A percentile compares a stretch with the other conserved stretches of the same genome.
Conservation (phyloP, 2,113 vertebrate species). For the Macroglossus sobrinus region DNA sequence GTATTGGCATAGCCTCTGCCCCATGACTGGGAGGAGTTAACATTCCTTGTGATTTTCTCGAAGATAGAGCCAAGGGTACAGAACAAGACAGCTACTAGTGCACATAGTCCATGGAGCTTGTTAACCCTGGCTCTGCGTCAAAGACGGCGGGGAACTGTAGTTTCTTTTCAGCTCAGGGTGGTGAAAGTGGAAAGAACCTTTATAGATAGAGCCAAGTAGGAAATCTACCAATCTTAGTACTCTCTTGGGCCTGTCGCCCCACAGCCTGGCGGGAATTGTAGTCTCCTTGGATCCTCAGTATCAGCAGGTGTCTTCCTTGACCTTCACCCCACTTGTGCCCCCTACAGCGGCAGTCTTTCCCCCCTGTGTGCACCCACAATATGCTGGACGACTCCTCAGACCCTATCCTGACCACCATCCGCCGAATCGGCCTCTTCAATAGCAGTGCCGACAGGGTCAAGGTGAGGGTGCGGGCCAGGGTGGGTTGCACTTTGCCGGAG, state of each 20-base stretch:
- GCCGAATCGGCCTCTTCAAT: constrained; percentile 94
- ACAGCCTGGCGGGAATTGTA: background rate
- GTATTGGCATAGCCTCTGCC: background rate
- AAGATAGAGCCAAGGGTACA: background rate
- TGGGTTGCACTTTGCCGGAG: background rate
- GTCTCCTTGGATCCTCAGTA: background rate
- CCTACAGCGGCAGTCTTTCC: constrained; percentile 88
- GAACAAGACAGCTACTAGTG: background rate
- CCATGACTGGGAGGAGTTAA: background rate
- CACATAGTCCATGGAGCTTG: background rate
- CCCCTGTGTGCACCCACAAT: constrained; percentile 93
- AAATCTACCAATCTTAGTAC: background rate
- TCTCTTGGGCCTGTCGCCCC: background rate
- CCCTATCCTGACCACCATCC: constrained; percentile 91
- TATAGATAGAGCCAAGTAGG: background rate
- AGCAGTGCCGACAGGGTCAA: constrained; percentile 91
- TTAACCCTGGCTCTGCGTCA: background rate
- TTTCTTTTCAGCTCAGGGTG: background rate
- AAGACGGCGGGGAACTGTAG: background rate
- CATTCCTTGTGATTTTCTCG: background rate
- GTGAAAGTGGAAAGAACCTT: background rate
- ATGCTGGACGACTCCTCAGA: constrained; percentile 94
- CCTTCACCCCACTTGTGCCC: background rate
- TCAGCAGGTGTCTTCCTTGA: background rate
- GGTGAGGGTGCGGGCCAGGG: constrained; percentile 72